Conservation (phyloP, 2,113 vertebrate species). For the Rhabdornis inornatus region DNA sequence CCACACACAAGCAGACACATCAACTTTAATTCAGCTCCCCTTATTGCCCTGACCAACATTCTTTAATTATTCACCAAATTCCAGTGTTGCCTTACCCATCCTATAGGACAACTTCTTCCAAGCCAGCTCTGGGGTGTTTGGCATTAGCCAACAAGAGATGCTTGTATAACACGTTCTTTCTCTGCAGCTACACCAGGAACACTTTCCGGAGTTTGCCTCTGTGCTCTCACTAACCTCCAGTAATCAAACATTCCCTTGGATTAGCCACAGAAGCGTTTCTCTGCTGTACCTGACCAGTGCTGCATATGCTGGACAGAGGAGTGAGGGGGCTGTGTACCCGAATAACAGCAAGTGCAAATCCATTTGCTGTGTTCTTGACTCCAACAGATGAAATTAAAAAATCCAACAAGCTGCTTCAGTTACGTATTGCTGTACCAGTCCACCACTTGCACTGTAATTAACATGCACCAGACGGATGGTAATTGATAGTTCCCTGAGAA, state of each 20-base stretch:
- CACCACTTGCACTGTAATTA: background rate
- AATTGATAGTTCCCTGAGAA: background rate
- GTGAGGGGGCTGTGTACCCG: background rate
- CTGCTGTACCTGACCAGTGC: background rate
- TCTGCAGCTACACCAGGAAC: background rate
- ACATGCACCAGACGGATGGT: background rate
- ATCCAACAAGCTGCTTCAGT: background rate
- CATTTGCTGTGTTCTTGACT: background rate
- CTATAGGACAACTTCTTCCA: background rate
- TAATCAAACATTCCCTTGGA: background rate
- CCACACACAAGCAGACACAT: background rate
- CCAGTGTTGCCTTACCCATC: background rate
- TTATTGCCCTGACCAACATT: background rate
- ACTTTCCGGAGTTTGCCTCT: background rate
- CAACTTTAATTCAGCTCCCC: background rate
- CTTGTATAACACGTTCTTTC: background rate
- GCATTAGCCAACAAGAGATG: background rate
- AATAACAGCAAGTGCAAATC: background rate
- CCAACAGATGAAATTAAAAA: background rate
- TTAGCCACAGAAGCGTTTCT: accelerated
- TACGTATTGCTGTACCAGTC: background rate
- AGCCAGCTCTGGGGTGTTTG: background rate
- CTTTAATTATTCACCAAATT: background rate
- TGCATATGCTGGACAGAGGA: background rate
- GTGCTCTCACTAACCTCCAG: background rate